Percentiles rank a stretch among this genome's conserved stretches.
These are phyloP conservation scores for Seriola quinqueradiata DNA, from an alignment of 2,113 vertebrate species.

Conservation along the genomic window DNA sequence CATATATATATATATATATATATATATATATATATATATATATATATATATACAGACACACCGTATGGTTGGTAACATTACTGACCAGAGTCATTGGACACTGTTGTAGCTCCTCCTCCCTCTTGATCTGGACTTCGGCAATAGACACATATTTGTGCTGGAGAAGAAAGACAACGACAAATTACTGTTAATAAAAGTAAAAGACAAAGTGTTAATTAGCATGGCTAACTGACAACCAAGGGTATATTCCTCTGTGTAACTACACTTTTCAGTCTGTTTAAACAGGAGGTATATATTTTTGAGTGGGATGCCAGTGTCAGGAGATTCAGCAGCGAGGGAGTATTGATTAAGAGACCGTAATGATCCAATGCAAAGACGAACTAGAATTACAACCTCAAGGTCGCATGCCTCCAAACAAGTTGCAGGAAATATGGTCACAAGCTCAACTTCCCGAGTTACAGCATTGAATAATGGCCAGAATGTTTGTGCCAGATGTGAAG, in stretches of 20 bases:
- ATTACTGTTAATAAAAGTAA: background rate
- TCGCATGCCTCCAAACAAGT: no score
- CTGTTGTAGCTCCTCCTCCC: conserved; percentile 93
- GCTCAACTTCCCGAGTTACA: no score
- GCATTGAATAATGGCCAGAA: no score
- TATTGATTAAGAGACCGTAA: conserved; percentile 39
- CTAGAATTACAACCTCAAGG: no score
- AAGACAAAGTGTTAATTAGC: conserved; percentile 27
- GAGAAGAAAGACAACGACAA: background rate
- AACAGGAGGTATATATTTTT: conserved; percentile 44
- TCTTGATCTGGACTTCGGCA: conserved; percentile 95
- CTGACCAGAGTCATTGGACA: conserved; percentile 96
- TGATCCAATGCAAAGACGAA: background rate
- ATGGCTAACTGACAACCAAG: background rate
- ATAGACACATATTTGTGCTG: conserved; percentile 98
- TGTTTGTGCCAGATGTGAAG: no score
- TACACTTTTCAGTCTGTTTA: conserved; percentile 5
- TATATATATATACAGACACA: no score
- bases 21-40: no score
- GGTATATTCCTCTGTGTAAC: conserved; percentile 13
- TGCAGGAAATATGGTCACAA: no score
- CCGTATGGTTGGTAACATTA: background rate
- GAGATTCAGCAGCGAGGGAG: conserved; percentile 12
- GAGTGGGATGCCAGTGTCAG: conserved; percentile 21
- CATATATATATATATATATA: no score